These are phyloP conservation scores for Aphidoletes aphidimyza DNA, from an alignment of 2,888 invertebrate species.

Conservation along the genomic window DNA sequence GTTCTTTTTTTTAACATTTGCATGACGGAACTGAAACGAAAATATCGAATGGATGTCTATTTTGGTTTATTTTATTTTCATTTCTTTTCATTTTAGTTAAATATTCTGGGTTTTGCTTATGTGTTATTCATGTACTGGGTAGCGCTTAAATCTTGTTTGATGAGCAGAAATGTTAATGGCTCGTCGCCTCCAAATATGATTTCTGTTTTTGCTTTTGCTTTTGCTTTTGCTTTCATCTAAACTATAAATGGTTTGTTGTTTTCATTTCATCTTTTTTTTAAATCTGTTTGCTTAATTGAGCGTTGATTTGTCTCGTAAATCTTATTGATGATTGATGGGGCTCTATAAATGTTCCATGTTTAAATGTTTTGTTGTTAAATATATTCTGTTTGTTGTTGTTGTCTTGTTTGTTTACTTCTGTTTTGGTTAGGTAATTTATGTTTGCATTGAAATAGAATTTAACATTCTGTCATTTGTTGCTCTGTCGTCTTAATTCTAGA, in stretches of 20 bases:
- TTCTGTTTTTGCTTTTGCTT: too few species aligned
- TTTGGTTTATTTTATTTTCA: background rate
- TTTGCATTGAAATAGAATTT: background rate
- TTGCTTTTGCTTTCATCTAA: too few species aligned
- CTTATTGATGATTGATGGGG: constrained; percentile 11
- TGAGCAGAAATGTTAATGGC: constrained; percentile 1
- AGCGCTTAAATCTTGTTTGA: constrained; percentile 22
- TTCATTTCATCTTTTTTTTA: background rate
- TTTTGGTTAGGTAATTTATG: background rate
- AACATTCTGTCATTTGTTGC: background rate
- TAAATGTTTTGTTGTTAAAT: background rate
- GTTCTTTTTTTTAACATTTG: too few species aligned
- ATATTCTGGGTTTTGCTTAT: constrained; percentile 23
- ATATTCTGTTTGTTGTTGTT: background rate
- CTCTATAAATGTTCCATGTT: background rate
- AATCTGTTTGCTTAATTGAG: background rate
- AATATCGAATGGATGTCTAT: background rate
- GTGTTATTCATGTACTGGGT: constrained; percentile 50
- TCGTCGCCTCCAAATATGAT: background rate
- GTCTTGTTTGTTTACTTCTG: background rate
- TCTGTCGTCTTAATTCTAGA: background rate
- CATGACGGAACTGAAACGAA: too few species aligned
- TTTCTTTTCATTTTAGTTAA: background rate
- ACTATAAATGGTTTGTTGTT: too few species aligned
- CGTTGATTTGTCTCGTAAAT: background rate